A percentile compares a stretch with the other conserved stretches of the same genome.
These are phyloP conservation scores for Scelioninae gen. 2 DNA, from an alignment of 2,888 invertebrate species.

Conservation along the genomic window DNA sequence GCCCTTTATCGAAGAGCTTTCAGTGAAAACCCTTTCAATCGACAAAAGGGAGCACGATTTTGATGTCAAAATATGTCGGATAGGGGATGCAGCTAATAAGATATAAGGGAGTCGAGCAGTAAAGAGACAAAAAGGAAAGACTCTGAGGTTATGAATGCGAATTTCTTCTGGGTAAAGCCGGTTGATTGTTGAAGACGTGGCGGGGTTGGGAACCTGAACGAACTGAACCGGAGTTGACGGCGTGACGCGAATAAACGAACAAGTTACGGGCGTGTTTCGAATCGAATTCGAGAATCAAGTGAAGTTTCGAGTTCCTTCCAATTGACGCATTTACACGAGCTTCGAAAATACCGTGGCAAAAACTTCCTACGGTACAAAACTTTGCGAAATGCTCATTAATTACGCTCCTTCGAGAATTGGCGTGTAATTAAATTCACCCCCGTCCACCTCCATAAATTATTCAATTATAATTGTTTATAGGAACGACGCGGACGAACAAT, in stretches of 20 bases:
- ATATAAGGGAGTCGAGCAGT: conserved; percentile 52
- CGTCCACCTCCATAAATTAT: conserved; percentile 49
- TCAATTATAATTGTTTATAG: conserved; percentile 45
- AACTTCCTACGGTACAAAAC: conserved; percentile 45
- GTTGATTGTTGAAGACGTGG: conserved; percentile 68
- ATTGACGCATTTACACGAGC: conserved; percentile 58
- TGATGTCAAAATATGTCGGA: conserved; percentile 62
- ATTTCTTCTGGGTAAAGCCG: conserved; percentile 66
- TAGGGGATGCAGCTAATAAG: conserved; percentile 50
- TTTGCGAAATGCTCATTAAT: conserved; percentile 56
- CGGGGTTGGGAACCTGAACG: conserved; percentile 61
- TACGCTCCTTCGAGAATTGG: conserved; percentile 35
- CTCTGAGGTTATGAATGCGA: conserved; percentile 72
- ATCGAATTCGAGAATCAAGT: conserved; percentile 64
- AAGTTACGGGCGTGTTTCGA: conserved; percentile 68
- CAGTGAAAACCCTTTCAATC: conserved; percentile 47
- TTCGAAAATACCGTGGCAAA: conserved; percentile 57
- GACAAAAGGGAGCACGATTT: conserved; percentile 67
- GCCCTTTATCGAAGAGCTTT: conserved; percentile 32
- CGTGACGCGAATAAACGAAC: conserved; percentile 73
- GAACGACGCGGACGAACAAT: too few species aligned
- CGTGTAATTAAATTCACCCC: conserved; percentile 47
- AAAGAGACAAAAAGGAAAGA: conserved; percentile 58
- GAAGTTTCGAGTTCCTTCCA: conserved; percentile 55
- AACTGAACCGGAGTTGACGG: conserved; percentile 59